These are phyloP conservation scores for Halictus quadricinctus DNA, from an alignment of 2,888 invertebrate species.

Conservation along the genomic window DNA sequence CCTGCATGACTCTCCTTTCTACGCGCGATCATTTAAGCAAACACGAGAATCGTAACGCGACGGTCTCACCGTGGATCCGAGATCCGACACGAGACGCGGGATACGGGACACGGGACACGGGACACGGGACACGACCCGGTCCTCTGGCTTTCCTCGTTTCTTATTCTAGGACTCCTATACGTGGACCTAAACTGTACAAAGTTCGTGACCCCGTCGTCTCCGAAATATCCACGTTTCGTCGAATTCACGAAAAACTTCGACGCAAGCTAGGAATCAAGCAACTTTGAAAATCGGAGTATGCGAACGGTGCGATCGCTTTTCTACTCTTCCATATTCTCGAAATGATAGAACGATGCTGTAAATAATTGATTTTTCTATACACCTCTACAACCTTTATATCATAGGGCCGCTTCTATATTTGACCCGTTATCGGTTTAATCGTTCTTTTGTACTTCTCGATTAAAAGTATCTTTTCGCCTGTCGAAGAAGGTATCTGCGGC, in stretches of 20 bases:
- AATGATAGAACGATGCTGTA: background rate
- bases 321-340: background rate
- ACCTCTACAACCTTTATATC: background rate
- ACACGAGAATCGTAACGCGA: conserved; percentile 65
- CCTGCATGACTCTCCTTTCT: conserved; percentile 72
- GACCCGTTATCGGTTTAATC: background rate
- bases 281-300: background rate
- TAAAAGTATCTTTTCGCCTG: background rate
- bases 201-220: too few species aligned
- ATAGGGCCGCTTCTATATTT: background rate
- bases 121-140: background rate
- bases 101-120: background rate
- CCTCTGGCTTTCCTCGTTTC: background rate
- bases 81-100: background rate
- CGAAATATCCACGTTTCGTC: too few species aligned
- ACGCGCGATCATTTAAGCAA: conserved; percentile 68
- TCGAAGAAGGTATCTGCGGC: too few species aligned
- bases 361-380: background rate
- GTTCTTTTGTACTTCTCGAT: background rate
- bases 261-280: too few species aligned
- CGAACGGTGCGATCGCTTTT: background rate
- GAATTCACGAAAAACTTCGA: too few species aligned
- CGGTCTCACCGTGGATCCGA: conserved; percentile 20
- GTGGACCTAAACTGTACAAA: background rate
- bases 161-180: background rate